Evolutionary conservation across 2,888 invertebrate species (phyloP).

Genomic region (Bugula neritina): DNA sequence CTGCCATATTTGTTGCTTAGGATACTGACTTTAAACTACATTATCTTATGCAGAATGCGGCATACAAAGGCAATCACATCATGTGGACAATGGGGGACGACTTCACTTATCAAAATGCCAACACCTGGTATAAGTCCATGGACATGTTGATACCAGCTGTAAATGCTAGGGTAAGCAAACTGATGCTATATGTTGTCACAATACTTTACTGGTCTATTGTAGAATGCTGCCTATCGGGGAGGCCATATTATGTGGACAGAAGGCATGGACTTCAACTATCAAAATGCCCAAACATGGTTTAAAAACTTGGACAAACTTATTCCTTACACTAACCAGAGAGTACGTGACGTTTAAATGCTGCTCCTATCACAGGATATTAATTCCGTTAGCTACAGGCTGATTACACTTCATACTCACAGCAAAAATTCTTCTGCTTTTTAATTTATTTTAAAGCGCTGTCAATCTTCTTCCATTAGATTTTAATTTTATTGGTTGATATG

Average conservation of each 20-base stretch:
- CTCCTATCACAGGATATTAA: too few species aligned
- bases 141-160: conserved; percentile 79
- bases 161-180: conserved; percentile 53
- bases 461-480: too few species aligned
- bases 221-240: not conserved
- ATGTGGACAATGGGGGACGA: conserved; percentile 84
- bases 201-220: not conserved
- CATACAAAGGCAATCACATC: conserved; percentile 60
- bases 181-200: too few species aligned
- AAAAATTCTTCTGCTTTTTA: too few species aligned
- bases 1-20: too few species aligned
- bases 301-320: conserved; percentile 80
- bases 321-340: conserved; percentile 61
- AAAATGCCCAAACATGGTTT: conserved; percentile 73
- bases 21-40: too few species aligned
- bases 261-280: conserved; percentile 86
- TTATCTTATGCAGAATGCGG: not conserved
- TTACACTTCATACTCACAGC: too few species aligned
- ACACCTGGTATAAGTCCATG: conserved; percentile 73
- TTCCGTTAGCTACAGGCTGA: too few species aligned
- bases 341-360: conserved; percentile 37
- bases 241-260: conserved; percentile 75
- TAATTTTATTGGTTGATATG: too few species aligned
- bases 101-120: conserved; percentile 78
- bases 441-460: too few species aligned